Conservation (phyloP, 1,140 invertebrate genomes). For the Drosophila tristis region DNA sequence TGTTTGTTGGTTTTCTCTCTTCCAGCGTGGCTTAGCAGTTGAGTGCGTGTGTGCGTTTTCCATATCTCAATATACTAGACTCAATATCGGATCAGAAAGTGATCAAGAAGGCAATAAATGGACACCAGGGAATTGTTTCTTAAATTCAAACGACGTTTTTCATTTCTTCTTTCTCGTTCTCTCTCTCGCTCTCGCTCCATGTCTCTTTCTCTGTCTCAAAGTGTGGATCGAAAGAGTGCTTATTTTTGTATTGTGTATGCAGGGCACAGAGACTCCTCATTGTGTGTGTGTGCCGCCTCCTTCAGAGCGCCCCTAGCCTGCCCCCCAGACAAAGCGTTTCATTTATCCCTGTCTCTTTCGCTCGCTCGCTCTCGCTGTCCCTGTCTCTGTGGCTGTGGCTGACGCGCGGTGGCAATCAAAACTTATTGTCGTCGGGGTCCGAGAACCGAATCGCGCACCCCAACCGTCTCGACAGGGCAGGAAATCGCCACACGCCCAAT, state of each 20-base stretch:
- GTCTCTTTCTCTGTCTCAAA: too few species aligned
- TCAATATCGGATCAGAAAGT: too few species aligned
- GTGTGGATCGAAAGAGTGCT: conserved; percentile 7
- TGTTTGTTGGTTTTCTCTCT: too few species aligned
- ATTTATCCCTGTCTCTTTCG: conserved; percentile 31
- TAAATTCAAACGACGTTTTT: too few species aligned
- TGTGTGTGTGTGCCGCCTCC: conserved; percentile 13
- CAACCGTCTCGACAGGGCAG: conserved; percentile 34
- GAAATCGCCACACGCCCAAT: conserved; percentile 81
- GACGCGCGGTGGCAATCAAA: conserved; percentile 64
- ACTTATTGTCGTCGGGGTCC: conserved; percentile 70
- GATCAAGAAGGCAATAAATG: too few species aligned
- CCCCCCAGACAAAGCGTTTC: conserved; percentile 45
- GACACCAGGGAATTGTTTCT: too few species aligned
- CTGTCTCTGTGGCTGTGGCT: conserved; percentile 7
- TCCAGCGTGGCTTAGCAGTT: neutral
- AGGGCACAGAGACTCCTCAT: conserved; percentile 35
- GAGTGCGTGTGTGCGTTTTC: neutral
- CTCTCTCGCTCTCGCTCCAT: too few species aligned
- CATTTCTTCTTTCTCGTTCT: too few species aligned
- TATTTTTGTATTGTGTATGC: conserved; percentile 22
- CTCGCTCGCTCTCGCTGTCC: neutral
- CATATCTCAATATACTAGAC: neutral
- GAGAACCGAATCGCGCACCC: conserved; percentile 20
- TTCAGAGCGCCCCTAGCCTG: neutral